These are phyloP conservation scores for Triops longicaudatus DNA, from an alignment of 1,140 invertebrate genomes.

Conservation along the genomic window DNA sequence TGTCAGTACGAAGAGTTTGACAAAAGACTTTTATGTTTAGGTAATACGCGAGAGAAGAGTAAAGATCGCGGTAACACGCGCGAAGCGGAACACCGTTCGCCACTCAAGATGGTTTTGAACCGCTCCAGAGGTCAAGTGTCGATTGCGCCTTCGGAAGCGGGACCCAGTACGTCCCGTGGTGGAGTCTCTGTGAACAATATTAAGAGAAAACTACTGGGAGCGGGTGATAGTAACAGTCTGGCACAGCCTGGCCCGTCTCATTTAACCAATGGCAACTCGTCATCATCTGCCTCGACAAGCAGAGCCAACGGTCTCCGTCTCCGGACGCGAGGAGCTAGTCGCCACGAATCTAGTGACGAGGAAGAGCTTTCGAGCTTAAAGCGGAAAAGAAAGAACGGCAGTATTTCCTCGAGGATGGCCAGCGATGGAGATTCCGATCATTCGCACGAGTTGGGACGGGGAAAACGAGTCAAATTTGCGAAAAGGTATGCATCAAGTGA, in stretches of 20 bases:
- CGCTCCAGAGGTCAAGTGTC: neutral
- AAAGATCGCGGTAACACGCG: neutral
- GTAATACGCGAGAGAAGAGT: constrained; percentile 22
- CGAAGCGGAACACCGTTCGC: constrained; percentile 19
- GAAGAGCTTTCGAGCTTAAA: neutral
- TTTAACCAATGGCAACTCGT: neutral
- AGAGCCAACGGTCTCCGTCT: neutral
- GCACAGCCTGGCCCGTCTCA: neutral
- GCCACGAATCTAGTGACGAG: neutral
- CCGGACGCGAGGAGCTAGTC: neutral
- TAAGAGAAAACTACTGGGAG: neutral
- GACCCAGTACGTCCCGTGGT: neutral
- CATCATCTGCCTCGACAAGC: neutral
- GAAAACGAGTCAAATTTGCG: neutral
- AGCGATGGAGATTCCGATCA: neutral
- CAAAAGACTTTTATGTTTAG: neutral
- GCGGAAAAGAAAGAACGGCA: neutral
- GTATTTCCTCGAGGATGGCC: neutral
- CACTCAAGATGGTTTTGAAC: neutral
- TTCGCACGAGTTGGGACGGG: neutral
- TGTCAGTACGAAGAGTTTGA: no score
- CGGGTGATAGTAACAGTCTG: neutral
- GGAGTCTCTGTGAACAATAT: neutral
- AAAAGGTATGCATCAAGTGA: neutral
- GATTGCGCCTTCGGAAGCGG: neutral